Base-by-base conservation (phyloP, 2,888 invertebrate genomes). In the Caenorhabditis auriculariae region DNA sequence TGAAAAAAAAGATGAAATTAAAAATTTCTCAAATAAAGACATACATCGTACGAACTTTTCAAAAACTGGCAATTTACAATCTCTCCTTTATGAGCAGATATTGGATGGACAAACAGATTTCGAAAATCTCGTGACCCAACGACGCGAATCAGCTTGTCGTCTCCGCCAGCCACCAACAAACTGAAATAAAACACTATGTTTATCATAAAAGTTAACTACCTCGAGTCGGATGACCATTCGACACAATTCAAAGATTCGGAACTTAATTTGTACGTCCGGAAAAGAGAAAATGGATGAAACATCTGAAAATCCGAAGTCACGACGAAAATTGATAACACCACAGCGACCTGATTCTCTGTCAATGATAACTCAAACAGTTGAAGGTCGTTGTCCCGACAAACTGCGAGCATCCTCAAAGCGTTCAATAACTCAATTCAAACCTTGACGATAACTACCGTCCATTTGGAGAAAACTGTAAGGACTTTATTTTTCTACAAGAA, bases 141-240 rank as follows among this genome's bases (percentile, higher is more conserved):
- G 41, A 98, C 86, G 27, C 72, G 65, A 37, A 89, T 89, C n/a
- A 89, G 87, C 81, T 89, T 91, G 83, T 96, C 95, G 80, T 90
- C 90, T 0, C 91, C 89, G 0, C 94, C 94, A 7, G 90, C 88
- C n/a, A 91, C 90, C 9, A 96, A 83, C 35, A 93, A 86, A 78
- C 78, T 78, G 38, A 50, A 69, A 55, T 6, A 26, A 45, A 37
- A 24, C 7, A 12, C 15, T 50, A 29, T 19, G 32, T n/a, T 19
- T 29, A 17, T 5, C 12, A 32, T 19, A 21, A 49, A 35, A 28
- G n/a, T 7, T 7, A 24, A 75, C 63, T 75, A 87, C 86, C 87
- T 89, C 0, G 95, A 94, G 83, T 96, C 94, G 21, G 87, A 85
- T 0, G 93, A 91, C 98, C 98, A 98, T 81, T 91, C 90, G 3